Evolutionary conservation across 2,113 vertebrate genomes (phyloP), one percentile per base, ranked within the genome.

Genomic region (Semnornis frantzii): DNA sequence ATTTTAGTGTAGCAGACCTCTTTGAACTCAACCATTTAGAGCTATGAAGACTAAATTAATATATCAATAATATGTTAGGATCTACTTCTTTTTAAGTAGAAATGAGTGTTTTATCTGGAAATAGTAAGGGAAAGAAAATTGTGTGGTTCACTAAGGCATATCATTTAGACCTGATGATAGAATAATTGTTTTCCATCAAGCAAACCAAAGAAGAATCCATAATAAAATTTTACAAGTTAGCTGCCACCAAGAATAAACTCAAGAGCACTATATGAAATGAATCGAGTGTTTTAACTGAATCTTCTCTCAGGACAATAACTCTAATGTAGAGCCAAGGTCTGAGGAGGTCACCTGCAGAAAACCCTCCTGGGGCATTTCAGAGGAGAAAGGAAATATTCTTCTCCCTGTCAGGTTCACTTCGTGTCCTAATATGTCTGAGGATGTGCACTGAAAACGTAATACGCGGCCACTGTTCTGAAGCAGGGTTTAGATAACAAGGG

Each of bases 201-300:
- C 82, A 97, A 97, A 97, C 95, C 77, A 75, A 96, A 95, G 97
- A 97, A 94, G 97, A 96, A 97, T 94, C 95, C 90, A 87, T 98
- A 98, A 98, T 98, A 98, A 98, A 98, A 98, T 98, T 98, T 98
- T 97, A 96, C 96, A 98, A 98, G 98, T 98, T 98, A 98, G 96
- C 97, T 97, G 97, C 97, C 97, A 97, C 95, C 31, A 72, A 92
- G 97, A 98, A 98, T 98, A 97, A 98, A 97, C 97, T 97, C 91
- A 94, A 97, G 96, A 98, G 97, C 98, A 98, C 97, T 98, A 97
- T 98, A 97, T 95, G 97, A 98, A 98, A 98, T 98, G 98, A 98
- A 98, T 96, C 95, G 95, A 95, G 92, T 97, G 93, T 98, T 96
- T 97, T 98, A 98, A 98, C 98, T 92, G 96, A 98, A 98, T 98